Evolutionary conservation across 2,797 vertebrate genomes (phyloP).

Genomic region (Chloroceryle inda): DNA sequence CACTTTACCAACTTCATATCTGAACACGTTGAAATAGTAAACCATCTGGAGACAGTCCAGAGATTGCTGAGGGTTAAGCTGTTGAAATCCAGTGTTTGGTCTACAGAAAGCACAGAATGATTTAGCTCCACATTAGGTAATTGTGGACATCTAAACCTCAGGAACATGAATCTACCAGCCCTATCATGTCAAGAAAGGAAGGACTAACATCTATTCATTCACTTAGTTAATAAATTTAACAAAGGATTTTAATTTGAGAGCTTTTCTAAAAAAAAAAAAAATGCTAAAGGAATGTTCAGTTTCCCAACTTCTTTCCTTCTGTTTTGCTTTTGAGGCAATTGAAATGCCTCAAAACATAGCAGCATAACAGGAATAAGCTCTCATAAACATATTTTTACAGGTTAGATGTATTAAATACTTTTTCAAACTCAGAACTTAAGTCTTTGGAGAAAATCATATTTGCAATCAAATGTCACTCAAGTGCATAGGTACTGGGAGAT

Average conservation of each 20-base stretch:
- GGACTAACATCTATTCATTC: background rate
- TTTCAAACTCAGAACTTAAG: background rate
- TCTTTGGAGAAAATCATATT: background rate
- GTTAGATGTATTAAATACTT: background rate
- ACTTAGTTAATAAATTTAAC: background rate
- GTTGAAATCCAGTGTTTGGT: background rate
- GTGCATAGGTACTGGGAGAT: background rate
- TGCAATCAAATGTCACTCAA: background rate
- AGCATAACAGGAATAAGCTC: background rate
- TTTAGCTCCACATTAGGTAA: background rate
- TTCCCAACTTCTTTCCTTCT: background rate
- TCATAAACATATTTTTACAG: background rate
- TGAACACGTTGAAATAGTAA: background rate
- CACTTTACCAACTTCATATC: background rate
- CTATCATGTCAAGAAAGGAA: background rate
- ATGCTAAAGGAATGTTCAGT: background rate
- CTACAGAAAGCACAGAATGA: background rate
- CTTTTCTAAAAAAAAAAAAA: background rate
- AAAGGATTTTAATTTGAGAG: background rate
- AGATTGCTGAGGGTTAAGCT: background rate
- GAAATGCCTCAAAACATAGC: background rate
- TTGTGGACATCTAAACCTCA: background rate
- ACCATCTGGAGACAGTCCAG: background rate
- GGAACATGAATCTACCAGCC: background rate
- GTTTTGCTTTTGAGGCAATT: background rate